Evolutionary conservation across 2,113 vertebrate genomes (phyloP).

Genomic region (Equus przewalskii): DNA sequence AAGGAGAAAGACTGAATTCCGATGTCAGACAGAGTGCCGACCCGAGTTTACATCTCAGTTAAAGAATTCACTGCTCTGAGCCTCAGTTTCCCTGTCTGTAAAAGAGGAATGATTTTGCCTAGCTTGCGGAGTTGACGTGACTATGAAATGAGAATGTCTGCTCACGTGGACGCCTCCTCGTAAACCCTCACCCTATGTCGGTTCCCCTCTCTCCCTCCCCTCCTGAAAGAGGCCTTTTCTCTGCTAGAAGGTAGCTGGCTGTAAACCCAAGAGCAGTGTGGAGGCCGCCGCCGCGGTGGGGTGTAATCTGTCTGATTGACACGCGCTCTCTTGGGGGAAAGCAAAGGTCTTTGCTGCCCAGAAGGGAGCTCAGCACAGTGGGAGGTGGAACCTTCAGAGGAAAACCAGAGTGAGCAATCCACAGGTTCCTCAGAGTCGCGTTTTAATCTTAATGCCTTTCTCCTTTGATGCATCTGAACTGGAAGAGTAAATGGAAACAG

Average conservation of each 20-base stretch:
- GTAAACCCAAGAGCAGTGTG: neutral
- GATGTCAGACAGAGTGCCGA: neutral
- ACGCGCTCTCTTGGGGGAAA: neutral
- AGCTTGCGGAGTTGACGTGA: accelerated
- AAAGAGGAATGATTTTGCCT: neutral
- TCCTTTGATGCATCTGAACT: neutral
- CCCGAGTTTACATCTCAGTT: neutral
- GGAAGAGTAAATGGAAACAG: slow-evolving; percentile 42
- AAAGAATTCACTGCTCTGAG: neutral
- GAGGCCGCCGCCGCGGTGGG: accelerated
- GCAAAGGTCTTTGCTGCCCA: neutral
- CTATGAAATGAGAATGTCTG: accelerated
- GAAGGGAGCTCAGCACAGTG: accelerated
- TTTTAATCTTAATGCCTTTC: neutral
- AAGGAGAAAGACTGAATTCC: neutral
- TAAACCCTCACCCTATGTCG: accelerated
- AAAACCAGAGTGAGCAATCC: accelerated
- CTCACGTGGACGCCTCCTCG: accelerated
- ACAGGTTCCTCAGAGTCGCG: neutral
- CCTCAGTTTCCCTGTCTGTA: neutral
- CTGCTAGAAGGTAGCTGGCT: neutral
- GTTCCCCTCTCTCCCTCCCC: neutral
- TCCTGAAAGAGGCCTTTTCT: neutral
- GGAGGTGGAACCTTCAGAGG: accelerated
- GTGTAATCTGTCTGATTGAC: neutral